These are phyloP conservation scores for Percopsis transmontana DNA, from an alignment of 2,113 vertebrate species.

Conservation along the genomic window DNA sequence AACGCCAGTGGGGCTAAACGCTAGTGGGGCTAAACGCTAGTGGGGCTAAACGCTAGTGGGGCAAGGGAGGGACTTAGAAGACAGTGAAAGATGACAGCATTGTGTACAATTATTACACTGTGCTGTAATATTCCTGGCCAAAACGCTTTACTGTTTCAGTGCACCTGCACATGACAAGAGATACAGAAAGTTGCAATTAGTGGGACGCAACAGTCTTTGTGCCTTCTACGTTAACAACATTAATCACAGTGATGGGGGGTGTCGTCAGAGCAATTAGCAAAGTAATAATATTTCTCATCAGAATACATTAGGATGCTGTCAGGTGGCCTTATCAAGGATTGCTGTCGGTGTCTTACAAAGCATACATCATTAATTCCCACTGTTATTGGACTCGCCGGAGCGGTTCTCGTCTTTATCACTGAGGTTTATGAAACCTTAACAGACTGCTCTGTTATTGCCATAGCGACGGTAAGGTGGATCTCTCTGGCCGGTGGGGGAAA, in stretches of 20 bases:
- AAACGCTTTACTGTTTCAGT: background rate
- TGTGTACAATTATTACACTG: constrained; percentile 7
- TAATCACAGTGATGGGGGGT: constrained; percentile 60
- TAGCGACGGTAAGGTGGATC: background rate
- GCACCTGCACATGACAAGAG: constrained; percentile 25
- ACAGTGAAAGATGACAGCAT: background rate
- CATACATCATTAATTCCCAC: constrained; percentile 55
- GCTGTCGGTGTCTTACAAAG: constrained; percentile 42
- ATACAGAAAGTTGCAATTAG: constrained; percentile 51
- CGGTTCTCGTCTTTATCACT: constrained; percentile 25
- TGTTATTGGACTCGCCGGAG: constrained; percentile 30
- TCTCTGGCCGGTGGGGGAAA: background rate
- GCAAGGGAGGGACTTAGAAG: background rate
- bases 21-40: background rate
- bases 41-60: no score
- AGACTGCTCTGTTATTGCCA: constrained; percentile 13
- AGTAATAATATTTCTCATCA: constrained; percentile 62
- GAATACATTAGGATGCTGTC: constrained; percentile 28
- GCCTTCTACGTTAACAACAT: constrained; percentile 30
- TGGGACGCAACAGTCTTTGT: constrained; percentile 33
- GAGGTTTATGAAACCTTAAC: constrained; percentile 24
- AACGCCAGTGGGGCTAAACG: background rate
- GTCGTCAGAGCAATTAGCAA: constrained; percentile 64
- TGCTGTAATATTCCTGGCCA: constrained; percentile 5
- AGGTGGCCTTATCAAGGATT: constrained; percentile 50